Evolutionary conservation across 2,888 invertebrate species (phyloP), one percentile per base, ranked within the genome.

Genomic region (Zygaena filipendulae): DNA sequence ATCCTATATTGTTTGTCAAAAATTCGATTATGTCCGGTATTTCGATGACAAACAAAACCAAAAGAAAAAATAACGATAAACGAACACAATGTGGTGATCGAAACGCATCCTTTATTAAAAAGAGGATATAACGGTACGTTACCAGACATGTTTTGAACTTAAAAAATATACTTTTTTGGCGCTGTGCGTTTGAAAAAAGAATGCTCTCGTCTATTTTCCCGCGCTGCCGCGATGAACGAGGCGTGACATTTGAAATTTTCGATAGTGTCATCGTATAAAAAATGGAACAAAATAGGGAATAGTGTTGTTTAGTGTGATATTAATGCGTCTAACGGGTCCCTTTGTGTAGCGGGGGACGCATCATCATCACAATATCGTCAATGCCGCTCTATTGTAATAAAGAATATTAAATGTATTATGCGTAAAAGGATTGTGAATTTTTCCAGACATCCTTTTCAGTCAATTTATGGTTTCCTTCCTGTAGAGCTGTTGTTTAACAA

Each of bases 191-290:
- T 52, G 43, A 39, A 54, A 66, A 66, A 59, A 49, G 50, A 61
- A 54, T 45, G 45, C 36, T 50, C 59, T 67, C 59, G 61, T 68
- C 66, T 67, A 66, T 67, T 66, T 70, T 70, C 68, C 68, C 63
- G 59, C 61, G 60, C 57, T 49, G 49, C 41, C 43, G 53, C 67
- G 62, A 64, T 63, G 71, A 72, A 75, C 72, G 62, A 77, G 74
- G 69, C 77, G 75, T 75, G 75, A 75, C 77, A 75, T 66, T 74
- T 40, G 59, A 72, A 74, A 74, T 66, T 61, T 66, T 60, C 58
- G 61, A 51, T 67, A 67, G 61, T 67, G 67, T 60, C 63, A 67
- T 64, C 55, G 35, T 38, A 58, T 51, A 67, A 66, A 64, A 67
- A 64, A 57, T 44, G 38, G 41, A 53, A 54, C 52, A 48, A 49